Evolutionary conservation across 2,113 vertebrate genomes (phyloP).

Genomic region (Gadus macrocephalus): DNA sequence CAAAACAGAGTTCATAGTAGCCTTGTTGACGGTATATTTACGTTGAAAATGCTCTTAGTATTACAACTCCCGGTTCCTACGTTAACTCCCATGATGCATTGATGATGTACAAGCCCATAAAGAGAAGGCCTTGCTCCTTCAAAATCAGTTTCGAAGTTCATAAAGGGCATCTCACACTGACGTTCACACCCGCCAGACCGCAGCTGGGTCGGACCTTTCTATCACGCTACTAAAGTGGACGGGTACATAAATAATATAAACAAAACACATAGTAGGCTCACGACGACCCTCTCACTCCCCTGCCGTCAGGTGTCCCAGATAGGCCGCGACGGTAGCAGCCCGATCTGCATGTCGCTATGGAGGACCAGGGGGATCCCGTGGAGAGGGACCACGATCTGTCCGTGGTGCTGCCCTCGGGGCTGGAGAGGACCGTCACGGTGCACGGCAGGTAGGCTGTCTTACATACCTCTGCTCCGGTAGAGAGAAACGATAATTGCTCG

Average conservation of each 20-base stretch:
- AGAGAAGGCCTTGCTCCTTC: no score
- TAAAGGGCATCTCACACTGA: neutral
- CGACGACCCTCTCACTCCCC: neutral
- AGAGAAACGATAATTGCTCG: no score
- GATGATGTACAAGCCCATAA: no score
- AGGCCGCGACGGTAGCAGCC: constrained; percentile 34
- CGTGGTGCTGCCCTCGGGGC: constrained; percentile 83
- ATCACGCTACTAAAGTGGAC: no score
- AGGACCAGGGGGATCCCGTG: constrained; percentile 74
- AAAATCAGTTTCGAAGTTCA: no score
- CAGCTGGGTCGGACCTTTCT: no score
- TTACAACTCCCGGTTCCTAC: no score
- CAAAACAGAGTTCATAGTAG: no score
- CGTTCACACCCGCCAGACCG: neutral
- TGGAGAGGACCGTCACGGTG: constrained; percentile 77
- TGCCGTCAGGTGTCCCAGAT: constrained; percentile 62
- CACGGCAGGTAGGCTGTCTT: constrained; percentile 76
- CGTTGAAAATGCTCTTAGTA: no score
- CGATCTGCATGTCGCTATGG: constrained; percentile 72
- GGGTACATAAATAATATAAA: no score
- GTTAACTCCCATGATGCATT: no score
- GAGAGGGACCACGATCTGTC: constrained; percentile 72
- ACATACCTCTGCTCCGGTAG: neutral
- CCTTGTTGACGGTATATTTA: no score
- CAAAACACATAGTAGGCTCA: neutral